Evolutionary conservation across 2,113 vertebrate genomes (phyloP).

Genomic region (Gila orcuttii): DNA sequence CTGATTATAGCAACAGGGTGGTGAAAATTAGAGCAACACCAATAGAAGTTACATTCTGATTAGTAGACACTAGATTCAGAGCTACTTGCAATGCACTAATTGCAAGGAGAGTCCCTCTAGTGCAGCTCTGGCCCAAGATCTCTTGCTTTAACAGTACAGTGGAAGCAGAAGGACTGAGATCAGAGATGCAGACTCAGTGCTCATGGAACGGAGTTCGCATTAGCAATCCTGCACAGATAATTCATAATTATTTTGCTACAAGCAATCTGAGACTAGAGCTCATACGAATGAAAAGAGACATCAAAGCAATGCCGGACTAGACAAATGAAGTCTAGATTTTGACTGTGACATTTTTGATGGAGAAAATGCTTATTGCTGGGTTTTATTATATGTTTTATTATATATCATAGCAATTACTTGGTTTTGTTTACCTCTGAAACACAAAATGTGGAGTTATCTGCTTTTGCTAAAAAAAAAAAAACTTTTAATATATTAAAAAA

Average conservation of each 20-base stretch:
- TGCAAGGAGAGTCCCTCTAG: background rate
- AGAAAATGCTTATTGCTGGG: too few species aligned
- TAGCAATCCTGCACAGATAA: background rate
- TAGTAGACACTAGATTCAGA: background rate
- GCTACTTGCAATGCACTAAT: background rate
- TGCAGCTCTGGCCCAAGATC: background rate
- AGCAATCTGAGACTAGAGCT: background rate
- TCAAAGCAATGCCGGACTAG: background rate
- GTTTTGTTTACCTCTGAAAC: too few species aligned
- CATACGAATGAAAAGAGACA: background rate
- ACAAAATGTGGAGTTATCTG: too few species aligned
- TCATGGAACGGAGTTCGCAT: background rate
- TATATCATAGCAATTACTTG: too few species aligned
- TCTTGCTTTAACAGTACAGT: background rate
- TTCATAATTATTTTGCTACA: background rate
- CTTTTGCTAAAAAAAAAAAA: too few species aligned
- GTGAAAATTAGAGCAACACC: slow-evolving; percentile 9
- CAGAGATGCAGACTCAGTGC: background rate
- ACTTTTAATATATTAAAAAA: too few species aligned
- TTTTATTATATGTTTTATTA: too few species aligned
- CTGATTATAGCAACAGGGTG: slow-evolving; percentile 45
- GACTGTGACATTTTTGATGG: background rate
- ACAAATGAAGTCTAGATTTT: background rate
- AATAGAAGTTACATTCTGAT: slow-evolving; percentile 1
- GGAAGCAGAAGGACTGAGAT: too few species aligned